Conservation (phyloP, 2,113 vertebrate species). For the Phalacrocorax pelagicus region DNA sequence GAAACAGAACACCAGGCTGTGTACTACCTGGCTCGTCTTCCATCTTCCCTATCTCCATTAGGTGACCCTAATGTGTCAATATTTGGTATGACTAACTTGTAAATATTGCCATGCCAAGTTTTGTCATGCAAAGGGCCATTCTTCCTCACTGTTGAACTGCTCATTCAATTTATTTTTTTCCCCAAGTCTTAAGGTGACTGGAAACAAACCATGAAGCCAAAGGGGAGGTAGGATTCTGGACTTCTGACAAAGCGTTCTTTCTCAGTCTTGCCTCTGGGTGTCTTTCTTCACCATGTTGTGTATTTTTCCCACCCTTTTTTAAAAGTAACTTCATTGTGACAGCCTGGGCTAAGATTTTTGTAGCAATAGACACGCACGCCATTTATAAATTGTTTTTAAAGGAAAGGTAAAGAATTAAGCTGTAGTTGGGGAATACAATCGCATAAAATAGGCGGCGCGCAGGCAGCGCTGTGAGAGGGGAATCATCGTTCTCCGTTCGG, state of each 20-base stretch:
- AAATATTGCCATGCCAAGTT: background rate
- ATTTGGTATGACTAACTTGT: constrained; percentile 23
- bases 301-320: background rate
- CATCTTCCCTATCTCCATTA: background rate
- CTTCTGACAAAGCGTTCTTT: background rate
- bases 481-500: rapidly evolving
- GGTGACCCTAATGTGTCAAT: constrained; percentile 19
- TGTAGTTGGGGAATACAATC: rapidly evolving
- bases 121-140: background rate
- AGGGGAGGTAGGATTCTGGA: background rate
- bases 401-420: rapidly evolving
- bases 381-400: rapidly evolving
- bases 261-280: background rate
- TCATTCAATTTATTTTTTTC: background rate
- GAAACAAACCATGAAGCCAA: background rate
- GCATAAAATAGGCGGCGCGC: rapidly evolving
- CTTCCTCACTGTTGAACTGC: background rate
- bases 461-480: rapidly evolving
- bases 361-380: rapidly evolving
- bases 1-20: background rate
- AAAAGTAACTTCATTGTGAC: background rate
- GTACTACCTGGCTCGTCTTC: background rate
- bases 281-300: background rate
- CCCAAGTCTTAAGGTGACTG: background rate
- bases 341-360: background rate